Evolutionary conservation across 2,888 invertebrate species (phyloP), one percentile per base, ranked within the genome.

Genomic region (Seladonia tumulorum): DNA sequence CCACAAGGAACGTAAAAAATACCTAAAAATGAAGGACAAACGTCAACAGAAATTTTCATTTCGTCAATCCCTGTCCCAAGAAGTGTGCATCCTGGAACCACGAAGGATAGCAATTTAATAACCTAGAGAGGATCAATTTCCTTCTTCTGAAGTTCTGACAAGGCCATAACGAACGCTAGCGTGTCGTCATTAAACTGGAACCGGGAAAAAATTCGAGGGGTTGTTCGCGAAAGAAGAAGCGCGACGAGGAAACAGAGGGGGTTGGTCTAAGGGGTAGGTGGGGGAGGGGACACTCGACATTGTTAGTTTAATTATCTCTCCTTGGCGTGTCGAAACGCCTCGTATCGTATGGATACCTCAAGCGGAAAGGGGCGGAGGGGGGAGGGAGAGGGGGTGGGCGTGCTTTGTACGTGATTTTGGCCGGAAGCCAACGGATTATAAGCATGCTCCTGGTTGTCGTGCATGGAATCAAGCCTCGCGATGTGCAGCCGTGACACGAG

Each of bases 251-350:
- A 18, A 71, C 47, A 22, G 12, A 22, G 12, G 8, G 66, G 8
- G 70, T n/a, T 10, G 63, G 35, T 16, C 25, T n/a, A 22, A 45
- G 22, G 39, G 29, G 14, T 10, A 5, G 22, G 5, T 12, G 14
- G 29, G 29, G 22, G 25, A 12, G n/a, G 71, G 74, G 49, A 73
- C 83, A 81, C 80, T 77, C 78, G 86, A 89, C 89, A 89, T 91
- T 92, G 91, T 93, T 92, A 91, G 90, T 92, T 91, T 90, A 93
- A 92, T 93, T 91, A 91, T 90, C 88, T 92, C 84, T 86, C 84
- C 84, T 83, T 84, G 87, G 87, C 85, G 86, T 78, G 77, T 82
- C 71, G 82, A 79, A 82, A 81, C 75, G 79, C 72, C 74, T 83
- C 76, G 85, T 85, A 81, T 85, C 75, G 60, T 49, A 71, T 70